These are phyloP conservation scores for Rhingia rostrata DNA, from an alignment of 2,888 invertebrate genomes.

Conservation along the genomic window DNA sequence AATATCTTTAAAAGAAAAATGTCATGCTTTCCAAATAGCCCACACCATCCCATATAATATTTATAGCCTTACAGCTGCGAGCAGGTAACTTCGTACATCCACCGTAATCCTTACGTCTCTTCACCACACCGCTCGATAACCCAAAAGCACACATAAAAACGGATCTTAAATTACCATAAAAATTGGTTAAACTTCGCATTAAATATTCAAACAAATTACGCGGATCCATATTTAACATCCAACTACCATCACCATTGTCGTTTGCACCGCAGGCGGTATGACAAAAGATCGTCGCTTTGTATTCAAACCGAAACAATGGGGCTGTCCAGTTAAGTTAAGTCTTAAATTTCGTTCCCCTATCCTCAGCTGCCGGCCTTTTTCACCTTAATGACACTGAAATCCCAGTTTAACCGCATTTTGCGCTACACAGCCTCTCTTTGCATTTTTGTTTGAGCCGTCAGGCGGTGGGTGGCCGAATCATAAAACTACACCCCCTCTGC, in stretches of 20 bases:
- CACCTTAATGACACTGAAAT: conserved; percentile 59
- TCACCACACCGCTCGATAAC: conserved; percentile 1
- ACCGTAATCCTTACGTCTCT: neutral
- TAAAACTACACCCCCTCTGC: conserved; percentile 2
- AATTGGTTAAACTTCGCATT: conserved; percentile 19
- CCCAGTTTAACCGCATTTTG: conserved; percentile 53
- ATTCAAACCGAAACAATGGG: conserved; percentile 51
- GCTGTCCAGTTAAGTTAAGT: conserved; percentile 45
- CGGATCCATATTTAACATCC: conserved; percentile 38
- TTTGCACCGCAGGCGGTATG: conserved; percentile 35
- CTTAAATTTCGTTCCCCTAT: conserved; percentile 40
- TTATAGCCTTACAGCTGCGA: no score
- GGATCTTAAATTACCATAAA: conserved; percentile 38
- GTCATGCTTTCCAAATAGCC: no score
- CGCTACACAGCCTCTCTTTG: conserved; percentile 13
- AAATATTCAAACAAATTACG: conserved; percentile 50
- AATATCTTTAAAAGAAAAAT: no score
- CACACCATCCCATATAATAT: no score
- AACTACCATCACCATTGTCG: conserved; percentile 6
- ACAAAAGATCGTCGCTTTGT: conserved; percentile 15
- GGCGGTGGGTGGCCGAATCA: conserved; percentile 8
- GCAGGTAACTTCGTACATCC: no score
- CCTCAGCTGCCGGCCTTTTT: conserved; percentile 7
- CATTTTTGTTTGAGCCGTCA: conserved; percentile 6
- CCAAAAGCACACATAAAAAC: conserved; percentile 20